These are phyloP conservation scores for Tolmerus cingulatus DNA, from an alignment of 2,888 invertebrate genomes.

Conservation along the genomic window DNA sequence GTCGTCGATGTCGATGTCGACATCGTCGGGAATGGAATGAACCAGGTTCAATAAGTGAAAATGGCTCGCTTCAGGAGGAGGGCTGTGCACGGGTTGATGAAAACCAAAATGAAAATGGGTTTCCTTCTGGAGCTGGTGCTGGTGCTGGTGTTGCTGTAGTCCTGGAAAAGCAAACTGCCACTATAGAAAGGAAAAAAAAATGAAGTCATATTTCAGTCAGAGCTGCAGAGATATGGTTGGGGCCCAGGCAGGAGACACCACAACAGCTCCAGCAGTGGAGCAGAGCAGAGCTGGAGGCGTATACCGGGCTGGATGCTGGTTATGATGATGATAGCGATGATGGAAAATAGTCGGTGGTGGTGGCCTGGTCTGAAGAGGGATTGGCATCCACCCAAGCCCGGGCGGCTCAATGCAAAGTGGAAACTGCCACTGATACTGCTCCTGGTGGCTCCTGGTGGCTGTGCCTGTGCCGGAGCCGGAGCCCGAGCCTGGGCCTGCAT, in stretches of 20 bases:
- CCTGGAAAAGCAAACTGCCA: neutral
- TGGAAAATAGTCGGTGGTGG: neutral
- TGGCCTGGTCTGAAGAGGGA: neutral
- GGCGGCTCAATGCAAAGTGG: neutral
- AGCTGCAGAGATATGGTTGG: neutral
- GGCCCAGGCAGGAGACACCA: neutral
- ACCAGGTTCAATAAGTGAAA: slow-evolving; percentile 22
- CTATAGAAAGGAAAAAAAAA: neutral
- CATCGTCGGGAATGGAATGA: neutral
- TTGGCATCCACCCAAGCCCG: slow-evolving; percentile 24
- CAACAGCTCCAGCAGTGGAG: neutral
- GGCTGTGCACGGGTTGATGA: neutral
- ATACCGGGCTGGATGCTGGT: neutral
- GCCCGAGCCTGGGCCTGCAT: neutral
- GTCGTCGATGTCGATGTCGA: neutral
- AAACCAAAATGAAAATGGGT: slow-evolving; percentile 32
- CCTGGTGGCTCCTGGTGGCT: neutral
- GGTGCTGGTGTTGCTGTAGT: neutral
- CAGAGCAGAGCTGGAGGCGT: slow-evolving; percentile 8
- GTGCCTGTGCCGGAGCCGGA: neutral
- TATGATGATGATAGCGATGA: neutral
- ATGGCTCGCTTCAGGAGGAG: neutral
- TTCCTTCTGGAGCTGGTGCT: slow-evolving; percentile 3
- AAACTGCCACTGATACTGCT: neutral
- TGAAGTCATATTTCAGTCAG: slow-evolving; percentile 23